Conservation (phyloP, 2,797 vertebrate species). For the Rachycentron canadum region DNA sequence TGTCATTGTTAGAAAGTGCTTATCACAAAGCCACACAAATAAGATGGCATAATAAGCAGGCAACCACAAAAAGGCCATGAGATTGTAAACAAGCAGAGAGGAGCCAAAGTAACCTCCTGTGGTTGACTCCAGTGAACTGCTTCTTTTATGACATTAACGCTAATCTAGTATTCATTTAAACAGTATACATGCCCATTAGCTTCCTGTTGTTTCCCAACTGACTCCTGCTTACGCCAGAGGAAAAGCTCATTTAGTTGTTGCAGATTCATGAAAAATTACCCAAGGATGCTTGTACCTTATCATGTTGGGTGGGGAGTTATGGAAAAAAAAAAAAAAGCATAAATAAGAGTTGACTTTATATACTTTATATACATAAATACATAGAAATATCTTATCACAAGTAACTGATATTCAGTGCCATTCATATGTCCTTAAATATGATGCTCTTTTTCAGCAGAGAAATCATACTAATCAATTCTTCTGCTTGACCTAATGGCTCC, state of each 20-base stretch:
- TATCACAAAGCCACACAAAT: slow-evolving; percentile 2
- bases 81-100: slow-evolving; percentile 10
- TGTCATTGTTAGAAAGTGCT: not conserved
- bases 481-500: not conserved
- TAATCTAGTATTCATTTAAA: slow-evolving; percentile 16
- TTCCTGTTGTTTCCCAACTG: not conserved
- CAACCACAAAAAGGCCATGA: not conserved
- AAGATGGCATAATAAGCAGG: not conserved
- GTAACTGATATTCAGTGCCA: not conserved
- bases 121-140: not conserved
- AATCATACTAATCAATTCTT: not conserved
- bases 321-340: too few species aligned
- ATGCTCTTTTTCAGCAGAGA: not conserved
- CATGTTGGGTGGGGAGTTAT: too few species aligned
- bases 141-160: not conserved
- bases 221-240: not conserved
- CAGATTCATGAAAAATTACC: slow-evolving; percentile 19
- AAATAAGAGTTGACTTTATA: too few species aligned
- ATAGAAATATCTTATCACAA: not conserved
- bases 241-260: slow-evolving; percentile 7
- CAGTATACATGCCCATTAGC: not conserved
- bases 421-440: not conserved
- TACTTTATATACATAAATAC: too few species aligned
- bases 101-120: not conserved
- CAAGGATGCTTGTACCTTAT: not conserved